Evolutionary conservation across 2,888 invertebrate species (phyloP), one percentile per base, ranked within the genome.

Genomic region (Flexamia atlantica): DNA sequence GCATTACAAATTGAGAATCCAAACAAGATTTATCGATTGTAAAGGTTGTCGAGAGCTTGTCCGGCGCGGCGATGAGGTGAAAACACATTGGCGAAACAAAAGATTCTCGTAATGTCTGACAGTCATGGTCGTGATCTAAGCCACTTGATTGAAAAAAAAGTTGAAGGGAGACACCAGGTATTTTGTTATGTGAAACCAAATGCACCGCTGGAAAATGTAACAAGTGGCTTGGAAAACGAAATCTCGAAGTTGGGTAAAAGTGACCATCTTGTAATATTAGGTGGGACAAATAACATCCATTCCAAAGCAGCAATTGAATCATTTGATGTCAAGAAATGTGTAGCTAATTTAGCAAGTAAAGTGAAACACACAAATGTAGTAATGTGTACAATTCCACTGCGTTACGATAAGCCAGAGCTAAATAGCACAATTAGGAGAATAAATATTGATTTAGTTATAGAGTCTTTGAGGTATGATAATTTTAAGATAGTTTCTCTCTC

Each of bases 151-250:
- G 5, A 68, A 36, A 14, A 17, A 1, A 68, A n/a, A 9, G 17
- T 68, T 4, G 68, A 32, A 14, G 32, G n/a, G 0, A n/a, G 30
- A 20, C 3, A 4, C n/a, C 5, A 68, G 3, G 68, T 68, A 9
- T 36, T 68, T 1, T 30, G 36, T 30, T 7, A 30, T 12, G 68
- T 68, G 14, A 68, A 30, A 23, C 68, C 68, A 23, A 68, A 68
- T n/a, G 68, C 68, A 10, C 14, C 68, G 2, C n/a, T 68, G 14
- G 68, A 68, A 68, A 68, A 30, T 68, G 68, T 68, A n/a, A 9
- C 32, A 36, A 68, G 68, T 68, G 68, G 23, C 30, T 9, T 68
- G 30, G 68, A 68, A 7, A 2, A 32, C 68, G 68, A 68, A 28
- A 30, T 30, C n/a, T 28, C 68, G 14, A 68, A 23, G 2, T 32